phyloP scores from a whole-genome alignment of 2,113 vertebrate species.

The Cnemophilus loriae region DNA sequence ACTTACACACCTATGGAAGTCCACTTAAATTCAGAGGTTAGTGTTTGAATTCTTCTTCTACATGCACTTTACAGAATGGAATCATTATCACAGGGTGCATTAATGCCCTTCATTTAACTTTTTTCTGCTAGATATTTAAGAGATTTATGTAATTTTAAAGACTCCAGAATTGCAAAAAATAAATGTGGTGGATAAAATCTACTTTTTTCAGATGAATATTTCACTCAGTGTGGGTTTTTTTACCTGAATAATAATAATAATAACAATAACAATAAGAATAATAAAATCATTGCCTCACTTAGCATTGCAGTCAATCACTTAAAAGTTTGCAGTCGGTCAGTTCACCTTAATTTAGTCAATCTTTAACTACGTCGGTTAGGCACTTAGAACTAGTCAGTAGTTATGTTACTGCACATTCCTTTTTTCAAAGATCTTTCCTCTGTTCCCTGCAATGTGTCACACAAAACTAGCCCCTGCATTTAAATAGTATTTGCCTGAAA shows the following conservation, averaged over 20 bases:
- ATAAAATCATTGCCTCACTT: not conserved
- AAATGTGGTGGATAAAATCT: not conserved
- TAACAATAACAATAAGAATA: not conserved
- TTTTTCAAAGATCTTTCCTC: not conserved
- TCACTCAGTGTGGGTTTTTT: not conserved
- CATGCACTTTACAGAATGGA: not conserved
- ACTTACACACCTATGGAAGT: constrained; percentile 82
- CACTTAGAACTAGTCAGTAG: not conserved
- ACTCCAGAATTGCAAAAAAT: not conserved
- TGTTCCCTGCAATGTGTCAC: not conserved
- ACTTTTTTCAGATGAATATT: not conserved
- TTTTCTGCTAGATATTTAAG: not conserved
- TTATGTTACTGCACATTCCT: fast-evolving
- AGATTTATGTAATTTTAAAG: not conserved
- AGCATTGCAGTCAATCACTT: not conserved
- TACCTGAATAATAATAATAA: not conserved
- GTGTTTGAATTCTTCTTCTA: not conserved
- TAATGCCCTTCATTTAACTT: not conserved
- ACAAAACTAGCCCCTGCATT: not conserved
- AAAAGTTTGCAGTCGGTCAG: not conserved
- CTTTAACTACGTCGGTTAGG: not conserved
- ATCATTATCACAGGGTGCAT: not conserved
- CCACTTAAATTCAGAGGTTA: constrained; percentile 78
- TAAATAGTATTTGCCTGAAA: not conserved
- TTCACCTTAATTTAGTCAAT: not conserved